A percentile compares a stretch with the other conserved stretches of the same genome.
Conservation (phyloP, 1,140 invertebrate species). For the Aleiodes sp. region DNA sequence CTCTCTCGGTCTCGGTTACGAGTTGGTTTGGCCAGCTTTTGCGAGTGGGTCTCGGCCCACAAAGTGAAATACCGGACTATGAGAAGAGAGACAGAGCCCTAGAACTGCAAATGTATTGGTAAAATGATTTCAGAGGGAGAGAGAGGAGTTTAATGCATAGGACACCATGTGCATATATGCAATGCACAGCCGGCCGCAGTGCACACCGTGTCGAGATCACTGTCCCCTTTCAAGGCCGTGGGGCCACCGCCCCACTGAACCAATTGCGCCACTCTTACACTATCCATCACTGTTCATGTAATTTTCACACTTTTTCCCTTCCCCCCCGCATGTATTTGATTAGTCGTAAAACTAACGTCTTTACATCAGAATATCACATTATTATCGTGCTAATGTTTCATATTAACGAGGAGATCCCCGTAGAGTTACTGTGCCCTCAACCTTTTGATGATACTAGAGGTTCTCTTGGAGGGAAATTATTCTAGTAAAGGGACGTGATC, state of each 20-base stretch:
- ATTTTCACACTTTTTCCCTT: neutral
- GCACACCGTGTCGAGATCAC: slow-evolving; percentile 58
- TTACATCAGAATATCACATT: slow-evolving; percentile 18
- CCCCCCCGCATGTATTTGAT: slow-evolving; percentile 41
- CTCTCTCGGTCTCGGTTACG: too few relatives aligned
- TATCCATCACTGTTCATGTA: slow-evolving; percentile 28
- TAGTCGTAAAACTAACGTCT: slow-evolving; percentile 38
- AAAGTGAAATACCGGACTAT: slow-evolving; percentile 14
- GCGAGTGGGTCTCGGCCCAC: neutral
- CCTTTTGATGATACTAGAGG: too few relatives aligned
- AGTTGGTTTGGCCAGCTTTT: slow-evolving; percentile 1
- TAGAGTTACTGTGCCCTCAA: too few relatives aligned
- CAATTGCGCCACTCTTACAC: slow-evolving; percentile 62
- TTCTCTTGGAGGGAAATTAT: too few relatives aligned
- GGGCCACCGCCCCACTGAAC: slow-evolving; percentile 66
- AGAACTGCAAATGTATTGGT: slow-evolving; percentile 18
- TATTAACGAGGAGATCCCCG: too few relatives aligned
- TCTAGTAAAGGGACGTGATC: too few relatives aligned
- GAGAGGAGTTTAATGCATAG: slow-evolving; percentile 34
- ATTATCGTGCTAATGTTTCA: too few relatives aligned
- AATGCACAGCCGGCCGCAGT: slow-evolving; percentile 26
- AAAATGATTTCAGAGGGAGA: neutral
- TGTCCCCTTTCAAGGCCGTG: slow-evolving; percentile 62
- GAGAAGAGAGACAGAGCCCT: slow-evolving; percentile 27
- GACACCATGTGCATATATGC: slow-evolving; percentile 29